A percentile compares a stretch with the other conserved stretches of the same genome.
Conservation (phyloP, 1,140 invertebrate species). For the Macrocentrus cingulum region DNA sequence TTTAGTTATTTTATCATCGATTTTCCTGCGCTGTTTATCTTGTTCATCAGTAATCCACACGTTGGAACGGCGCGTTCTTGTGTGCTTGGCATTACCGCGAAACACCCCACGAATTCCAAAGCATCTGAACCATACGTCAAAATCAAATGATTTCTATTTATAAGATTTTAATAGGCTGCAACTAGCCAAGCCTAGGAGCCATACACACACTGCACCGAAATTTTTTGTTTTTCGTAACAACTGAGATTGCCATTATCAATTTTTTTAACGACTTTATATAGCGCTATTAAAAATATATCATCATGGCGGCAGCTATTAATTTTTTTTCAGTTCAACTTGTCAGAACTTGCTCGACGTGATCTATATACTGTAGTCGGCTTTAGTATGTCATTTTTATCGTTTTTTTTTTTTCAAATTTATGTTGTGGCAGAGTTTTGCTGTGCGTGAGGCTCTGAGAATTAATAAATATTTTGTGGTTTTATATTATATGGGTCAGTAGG, state of each 20-base stretch:
- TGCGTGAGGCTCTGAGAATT: not conserved
- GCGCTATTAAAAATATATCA: too few species aligned
- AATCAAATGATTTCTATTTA: slow-evolving; percentile 53
- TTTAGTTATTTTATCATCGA: too few species aligned
- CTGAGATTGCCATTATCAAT: not conserved
- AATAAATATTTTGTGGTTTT: not conserved
- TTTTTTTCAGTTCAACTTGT: too few species aligned
- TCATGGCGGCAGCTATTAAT: too few species aligned
- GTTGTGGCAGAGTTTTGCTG: too few species aligned
- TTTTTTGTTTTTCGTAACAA: slow-evolving; percentile 9
- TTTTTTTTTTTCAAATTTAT: too few species aligned
- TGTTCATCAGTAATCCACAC: too few species aligned
- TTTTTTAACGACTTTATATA: too few species aligned
- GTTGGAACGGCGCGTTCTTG: slow-evolving; percentile 5
- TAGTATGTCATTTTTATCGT: too few species aligned
- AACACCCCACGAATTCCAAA: slow-evolving; percentile 39
- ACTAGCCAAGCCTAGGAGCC: slow-evolving; percentile 31
- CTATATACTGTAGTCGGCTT: too few species aligned
- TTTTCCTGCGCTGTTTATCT: too few species aligned
- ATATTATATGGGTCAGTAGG: slow-evolving; percentile 19
- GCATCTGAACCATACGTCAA: slow-evolving; percentile 43
- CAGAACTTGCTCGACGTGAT: too few species aligned
- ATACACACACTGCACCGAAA: not conserved
- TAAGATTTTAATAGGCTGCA: slow-evolving; percentile 38
- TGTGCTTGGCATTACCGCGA: slow-evolving; percentile 16